These are phyloP conservation scores for Lasioglossum baleicum DNA, from an alignment of 1,140 invertebrate genomes.

Conservation along the genomic window DNA sequence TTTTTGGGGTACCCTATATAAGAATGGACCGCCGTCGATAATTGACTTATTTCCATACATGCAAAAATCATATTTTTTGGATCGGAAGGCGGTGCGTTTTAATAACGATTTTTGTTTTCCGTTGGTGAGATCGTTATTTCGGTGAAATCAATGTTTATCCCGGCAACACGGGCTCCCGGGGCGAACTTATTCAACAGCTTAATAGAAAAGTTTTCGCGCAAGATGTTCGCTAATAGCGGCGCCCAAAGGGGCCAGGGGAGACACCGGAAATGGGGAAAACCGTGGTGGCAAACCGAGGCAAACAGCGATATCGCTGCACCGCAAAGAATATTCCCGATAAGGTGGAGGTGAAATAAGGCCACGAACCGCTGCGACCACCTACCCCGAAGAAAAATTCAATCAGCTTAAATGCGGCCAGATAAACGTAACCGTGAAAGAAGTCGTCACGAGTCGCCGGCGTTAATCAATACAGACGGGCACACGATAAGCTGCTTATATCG, in stretches of 20 bases:
- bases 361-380: not conserved
- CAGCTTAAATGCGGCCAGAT: conserved; percentile 38
- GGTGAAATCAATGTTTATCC: not conserved
- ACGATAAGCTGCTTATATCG: conserved; percentile 31
- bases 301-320: conserved; percentile 8
- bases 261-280: not conserved
- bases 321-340: conserved; percentile 12
- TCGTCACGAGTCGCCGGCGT: conserved; percentile 16
- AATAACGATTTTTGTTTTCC: no score
- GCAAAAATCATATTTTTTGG: no score
- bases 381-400: conserved; percentile 30
- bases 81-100: no score
- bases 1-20: no score
- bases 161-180: not conserved
- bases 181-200: not conserved
- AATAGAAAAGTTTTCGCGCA: conserved; percentile 12
- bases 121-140: not conserved
- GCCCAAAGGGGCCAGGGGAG: not conserved
- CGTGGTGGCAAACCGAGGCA: not conserved
- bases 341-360: not conserved
- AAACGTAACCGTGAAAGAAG: conserved; percentile 25
- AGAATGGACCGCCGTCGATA: no score
- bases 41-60: no score
- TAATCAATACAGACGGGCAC: conserved; percentile 32
- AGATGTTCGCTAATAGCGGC: conserved; percentile 24